Percentiles rank a stretch among this genome's conserved stretches.
phyloP scores from a whole-genome alignment of 2,113 vertebrate species.

The Vidua macroura region DNA sequence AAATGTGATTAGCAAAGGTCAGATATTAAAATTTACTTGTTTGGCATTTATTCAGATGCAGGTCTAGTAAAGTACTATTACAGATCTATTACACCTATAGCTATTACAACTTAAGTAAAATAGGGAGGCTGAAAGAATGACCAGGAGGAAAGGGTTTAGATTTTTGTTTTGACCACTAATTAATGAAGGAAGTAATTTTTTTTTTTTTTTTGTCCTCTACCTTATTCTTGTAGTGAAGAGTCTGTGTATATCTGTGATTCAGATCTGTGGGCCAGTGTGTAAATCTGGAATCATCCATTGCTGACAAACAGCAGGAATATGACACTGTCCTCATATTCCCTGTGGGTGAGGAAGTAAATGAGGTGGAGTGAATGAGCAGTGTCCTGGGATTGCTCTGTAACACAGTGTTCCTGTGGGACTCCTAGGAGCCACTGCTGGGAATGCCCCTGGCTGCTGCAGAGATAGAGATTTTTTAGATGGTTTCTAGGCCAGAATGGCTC shows the following conservation, averaged over 20 bases:
- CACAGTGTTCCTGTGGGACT: not conserved
- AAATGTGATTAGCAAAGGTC: not conserved
- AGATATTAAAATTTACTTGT: not conserved
- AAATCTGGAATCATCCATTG: not conserved
- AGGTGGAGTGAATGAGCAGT: not conserved
- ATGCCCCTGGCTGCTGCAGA: not conserved
- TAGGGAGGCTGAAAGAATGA: not conserved
- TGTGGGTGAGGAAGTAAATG: not conserved
- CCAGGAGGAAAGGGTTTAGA: not conserved
- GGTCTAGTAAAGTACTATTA: not conserved
- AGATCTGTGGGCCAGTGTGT: not conserved
- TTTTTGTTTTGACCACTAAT: not conserved
- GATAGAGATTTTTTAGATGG: not conserved
- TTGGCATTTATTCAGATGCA: not conserved
- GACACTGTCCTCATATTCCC: not conserved
- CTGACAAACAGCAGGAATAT: not conserved
- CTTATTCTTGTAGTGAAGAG: not conserved
- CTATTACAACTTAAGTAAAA: not conserved
- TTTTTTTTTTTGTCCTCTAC: not conserved
- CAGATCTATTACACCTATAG: not conserved
- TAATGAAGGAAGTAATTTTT: not conserved
- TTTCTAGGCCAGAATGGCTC: not conserved
- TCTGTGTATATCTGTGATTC: not conserved
- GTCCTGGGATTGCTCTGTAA: not conserved
- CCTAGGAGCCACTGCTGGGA: not conserved